A percentile compares a stretch with the other conserved stretches of the same genome.
phyloP scores from a whole-genome alignment of 2,888 invertebrate genomes.

The Acheta domesticus region DNA sequence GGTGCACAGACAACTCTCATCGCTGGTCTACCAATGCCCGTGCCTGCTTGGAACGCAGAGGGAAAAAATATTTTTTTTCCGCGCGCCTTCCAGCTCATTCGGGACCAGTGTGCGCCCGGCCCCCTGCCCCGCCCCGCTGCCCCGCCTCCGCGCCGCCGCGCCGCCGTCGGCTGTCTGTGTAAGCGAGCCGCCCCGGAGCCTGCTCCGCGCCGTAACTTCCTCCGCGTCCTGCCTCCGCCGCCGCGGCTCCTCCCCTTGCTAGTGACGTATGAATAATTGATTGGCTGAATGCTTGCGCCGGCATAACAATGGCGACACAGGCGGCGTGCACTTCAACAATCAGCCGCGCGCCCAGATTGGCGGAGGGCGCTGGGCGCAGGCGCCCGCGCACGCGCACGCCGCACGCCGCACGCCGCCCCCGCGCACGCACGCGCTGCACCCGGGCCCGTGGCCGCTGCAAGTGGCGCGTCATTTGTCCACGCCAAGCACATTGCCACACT shows the following conservation, averaged over 20 bases:
- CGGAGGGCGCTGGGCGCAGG: not conserved
- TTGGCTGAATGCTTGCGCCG: conserved; percentile 38
- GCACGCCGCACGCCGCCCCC: not conserved
- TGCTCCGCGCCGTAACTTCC: conserved; percentile 21
- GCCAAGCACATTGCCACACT: too few relatives aligned
- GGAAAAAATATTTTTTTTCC: not conserved
- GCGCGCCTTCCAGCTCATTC: not conserved
- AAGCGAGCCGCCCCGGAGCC: not conserved
- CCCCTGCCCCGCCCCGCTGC: not conserved
- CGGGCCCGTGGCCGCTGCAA: too few relatives aligned
- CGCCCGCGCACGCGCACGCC: conserved; percentile 31
- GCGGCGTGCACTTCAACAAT: conserved; percentile 36
- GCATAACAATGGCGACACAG: conserved; percentile 38
- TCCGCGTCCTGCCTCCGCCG: conserved; percentile 28
- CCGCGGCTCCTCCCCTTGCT: conserved; percentile 28
- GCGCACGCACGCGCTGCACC: too few relatives aligned
- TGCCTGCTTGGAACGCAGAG: too few relatives aligned
- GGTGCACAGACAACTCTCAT: too few relatives aligned
- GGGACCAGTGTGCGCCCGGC: too few relatives aligned
- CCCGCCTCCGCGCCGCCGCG: not conserved
- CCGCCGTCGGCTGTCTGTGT: not conserved
- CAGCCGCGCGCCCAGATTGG: conserved; percentile 34
- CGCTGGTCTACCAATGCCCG: too few relatives aligned
- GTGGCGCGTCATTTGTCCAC: too few relatives aligned
- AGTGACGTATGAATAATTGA: conserved; percentile 37